A percentile compares a stretch with the other conserved stretches of the same genome.
phyloP scores from a whole-genome alignment of 2,113 vertebrate genomes.

The Equus quagga region DNA sequence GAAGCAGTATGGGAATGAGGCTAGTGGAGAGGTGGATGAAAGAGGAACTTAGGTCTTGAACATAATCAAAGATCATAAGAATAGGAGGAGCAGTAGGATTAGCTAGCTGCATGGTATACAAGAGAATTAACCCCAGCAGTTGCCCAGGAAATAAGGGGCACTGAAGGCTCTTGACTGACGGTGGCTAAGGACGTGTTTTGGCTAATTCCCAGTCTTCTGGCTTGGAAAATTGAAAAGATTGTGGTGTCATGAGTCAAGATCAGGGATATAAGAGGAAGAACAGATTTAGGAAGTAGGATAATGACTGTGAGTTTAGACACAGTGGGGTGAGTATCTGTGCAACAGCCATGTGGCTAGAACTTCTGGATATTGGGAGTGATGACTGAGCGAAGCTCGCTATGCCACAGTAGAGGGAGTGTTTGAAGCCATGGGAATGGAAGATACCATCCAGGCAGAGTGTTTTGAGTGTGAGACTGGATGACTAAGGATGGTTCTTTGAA shows the following conservation, averaged over 20 bases:
- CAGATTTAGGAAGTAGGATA: not conserved
- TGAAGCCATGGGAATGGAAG: not conserved
- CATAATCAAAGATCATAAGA: no score
- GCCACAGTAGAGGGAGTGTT: not conserved
- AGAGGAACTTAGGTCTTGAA: not conserved
- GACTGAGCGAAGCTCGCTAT: not conserved
- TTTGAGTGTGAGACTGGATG: not conserved
- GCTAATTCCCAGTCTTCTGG: not conserved
- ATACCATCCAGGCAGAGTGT: not conserved
- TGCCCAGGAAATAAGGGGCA: not conserved
- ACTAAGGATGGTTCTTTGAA: not conserved
- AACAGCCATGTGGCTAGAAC: not conserved
- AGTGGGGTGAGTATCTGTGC: not conserved
- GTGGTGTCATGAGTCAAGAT: not conserved
- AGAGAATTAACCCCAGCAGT: not conserved
- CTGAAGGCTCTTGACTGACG: not conserved
- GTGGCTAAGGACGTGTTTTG: not conserved
- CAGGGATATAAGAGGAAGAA: not conserved
- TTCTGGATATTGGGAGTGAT: not conserved
- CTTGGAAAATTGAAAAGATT: not conserved
- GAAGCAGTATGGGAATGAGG: not conserved
- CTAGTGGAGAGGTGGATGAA: not conserved
- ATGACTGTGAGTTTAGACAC: not conserved
- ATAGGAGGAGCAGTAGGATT: not conserved
- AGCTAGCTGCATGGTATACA: not conserved